Evolutionary conservation across 2,113 vertebrate genomes (phyloP), one percentile per base, ranked within the genome.

Genomic region (Callospermophilus lateralis): DNA sequence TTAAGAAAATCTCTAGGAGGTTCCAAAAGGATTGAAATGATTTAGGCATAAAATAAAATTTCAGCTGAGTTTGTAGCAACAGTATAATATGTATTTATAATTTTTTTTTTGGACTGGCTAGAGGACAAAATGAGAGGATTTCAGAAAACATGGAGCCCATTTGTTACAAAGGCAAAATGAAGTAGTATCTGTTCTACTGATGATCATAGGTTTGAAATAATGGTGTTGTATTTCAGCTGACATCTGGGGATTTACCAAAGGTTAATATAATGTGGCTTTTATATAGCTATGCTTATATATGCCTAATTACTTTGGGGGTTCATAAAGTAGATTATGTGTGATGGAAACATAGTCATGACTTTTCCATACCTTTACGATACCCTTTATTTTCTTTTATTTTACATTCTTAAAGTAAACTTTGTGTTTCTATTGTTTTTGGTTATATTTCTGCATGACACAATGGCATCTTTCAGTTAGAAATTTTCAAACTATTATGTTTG

Each of bases 1-100:
- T 92, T 97, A 68, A 97, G 83, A 94, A 97, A 96, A 93, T 95
- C 94, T 95, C 91, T 95, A 96, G 91, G 63, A 92, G 61, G 53
- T 84, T 93, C 53, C 45, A 92, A 88, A 87, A 96, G 85, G 45
- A 96, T 91, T 96, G 61, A 83, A 90, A 89, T 97, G 65, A 96
- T 89, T 96, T 92, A 93, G 58, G 42, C 6, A 17, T 92, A 95
- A 95, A 96, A 94, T 74, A 89, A 61, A 94, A 85, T 79, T 89
- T 95, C 94, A 93, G 48, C 53, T 63, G 88, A 93, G 39, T 90
- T 92, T 94, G n/a, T 74, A 87, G 61, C 72, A 97, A 94, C 37
- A 67, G 37, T 93, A 39, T 70, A 87, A 84, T 96, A 67, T 72
- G 26, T 72, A 91, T 96, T 95, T 95, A 80, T 39, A 79, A 78